Base-by-base conservation (phyloP, 2,797 vertebrate species). In the Pseudopleuronectes americanus region DNA sequence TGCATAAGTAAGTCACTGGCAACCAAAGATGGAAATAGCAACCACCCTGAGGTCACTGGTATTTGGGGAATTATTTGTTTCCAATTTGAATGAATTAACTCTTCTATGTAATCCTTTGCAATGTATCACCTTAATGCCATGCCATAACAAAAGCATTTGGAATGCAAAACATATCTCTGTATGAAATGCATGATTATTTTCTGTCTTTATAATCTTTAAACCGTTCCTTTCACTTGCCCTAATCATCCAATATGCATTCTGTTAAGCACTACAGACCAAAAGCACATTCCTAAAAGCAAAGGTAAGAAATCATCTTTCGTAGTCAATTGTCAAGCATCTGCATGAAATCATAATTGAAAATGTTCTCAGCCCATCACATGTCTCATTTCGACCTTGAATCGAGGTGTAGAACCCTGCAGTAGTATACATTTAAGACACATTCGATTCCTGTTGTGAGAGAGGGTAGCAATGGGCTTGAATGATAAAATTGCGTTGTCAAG, bases 401-500 rank as follows among this genome's bases (percentile, higher is more conserved):
- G 68, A 68, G 71, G 74, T 74, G 76, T 87, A 83, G 86, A 87
- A 70, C 62, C 85, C 80, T 86, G 88, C 80, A 87, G 84, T 79
- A 64, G 69, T 86, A 84, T 84, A 86, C 64, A 77, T 90, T 90
- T 84, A 87, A 90, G 85, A 79, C 79, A 84, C 87, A 90, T 89
- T 87, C 84, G 76, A 89, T 89, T 91, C 89, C 89, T 79, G 76
- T 84, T 89, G 89, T 88, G 88, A 89, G 89, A 90, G 87, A 90
- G 92, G 90, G 91, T 92, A 93, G 90, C 89, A 93, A 90, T 93
- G 93, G 92, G 90, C 89, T 92, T 92, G 92, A 93, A 94, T 93
- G 92, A 94, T 93, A 94, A 93, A 94, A 94, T 87, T 91, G 92
- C 69, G 94, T 94, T 95, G 94, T 94, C 94, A 95, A 93, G 94